Base-by-base conservation (phyloP, 2,797 vertebrate species). In the Lepidocolaptes lacrymiger region DNA sequence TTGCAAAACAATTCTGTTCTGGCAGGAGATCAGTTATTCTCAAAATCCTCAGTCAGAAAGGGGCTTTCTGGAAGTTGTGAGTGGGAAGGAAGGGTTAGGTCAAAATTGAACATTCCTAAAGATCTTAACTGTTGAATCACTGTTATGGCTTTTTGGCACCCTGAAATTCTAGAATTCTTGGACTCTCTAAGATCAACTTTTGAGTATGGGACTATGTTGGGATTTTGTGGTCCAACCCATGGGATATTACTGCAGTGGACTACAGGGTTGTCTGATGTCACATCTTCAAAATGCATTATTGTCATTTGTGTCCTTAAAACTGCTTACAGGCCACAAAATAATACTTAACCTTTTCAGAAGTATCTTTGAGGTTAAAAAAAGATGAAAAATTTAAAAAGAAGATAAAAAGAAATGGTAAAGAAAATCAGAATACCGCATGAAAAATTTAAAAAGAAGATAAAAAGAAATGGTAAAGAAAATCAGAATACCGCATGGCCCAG, bases 1-100 rank as follows among this genome's bases (percentile, higher is more conserved):
- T 78, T 90, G 37, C 48, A 93, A 90, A 95, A 94, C 91, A 96
- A 86, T 95, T 95, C 61, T 91, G 8, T 56, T 79, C 67, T 97
- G 96, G 95, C 95, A 93, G 61, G 71, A 95, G 95, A 96, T 97
- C 88, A 95, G 89, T 94, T 93, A 75, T 83, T 95, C 76, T 91
- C 63, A 88, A 96, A 95, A 90, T 54, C 88, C n/a, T 78, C 15
- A 1, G 44, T 91, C 85, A 79, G 56, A 91, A 96, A 73, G 32
- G 37, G 83, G 86, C 80, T 87, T 77, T 90, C 61, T 93, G 79
- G 49, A 94, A 77, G 32, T 34, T 87, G 63, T 67, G 82, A 86
- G 52, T 86, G 73, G 91, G 88, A 76, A 95, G 77, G 63, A 67
- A 91, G 12, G 67, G 48, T 69, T 79, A 92, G 88, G 89, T 95